These are phyloP conservation scores for Saccopteryx bilineata DNA, from an alignment of 2,113 vertebrate species.

Conservation along the genomic window DNA sequence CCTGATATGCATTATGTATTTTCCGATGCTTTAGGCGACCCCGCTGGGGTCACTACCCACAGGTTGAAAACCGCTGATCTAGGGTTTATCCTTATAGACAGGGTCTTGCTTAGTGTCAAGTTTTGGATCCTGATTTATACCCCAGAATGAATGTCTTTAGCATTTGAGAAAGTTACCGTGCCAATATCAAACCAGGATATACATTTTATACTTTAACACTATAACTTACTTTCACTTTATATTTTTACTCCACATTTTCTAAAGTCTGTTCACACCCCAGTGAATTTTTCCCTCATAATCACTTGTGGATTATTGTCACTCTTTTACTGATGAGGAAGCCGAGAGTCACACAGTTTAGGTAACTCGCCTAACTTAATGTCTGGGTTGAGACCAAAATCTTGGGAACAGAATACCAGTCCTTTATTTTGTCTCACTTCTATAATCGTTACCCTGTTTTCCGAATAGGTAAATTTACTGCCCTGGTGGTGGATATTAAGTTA, in stretches of 20 bases:
- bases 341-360: not conserved
- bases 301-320: not conserved
- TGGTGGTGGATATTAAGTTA: not conserved
- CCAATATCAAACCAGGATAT: not conserved
- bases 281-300: not conserved
- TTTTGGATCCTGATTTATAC: not conserved
- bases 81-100: not conserved
- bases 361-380: not conserved
- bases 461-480: not conserved
- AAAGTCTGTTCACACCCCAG: not conserved
- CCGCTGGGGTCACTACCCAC: too few relatives aligned
- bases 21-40: too few relatives aligned
- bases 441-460: not conserved
- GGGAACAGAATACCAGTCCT: not conserved
- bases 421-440: not conserved
- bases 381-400: not conserved
- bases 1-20: too few relatives aligned
- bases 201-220: not conserved
- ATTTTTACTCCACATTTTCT: not conserved
- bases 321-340: not conserved
- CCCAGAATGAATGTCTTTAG: constrained; percentile 25
- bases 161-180: not conserved
- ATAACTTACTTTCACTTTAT: not conserved
- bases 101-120: not conserved
- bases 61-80: not conserved